Evolutionary conservation across 2,113 vertebrate genomes (phyloP).

Genomic region (Corydoras sp.): DNA sequence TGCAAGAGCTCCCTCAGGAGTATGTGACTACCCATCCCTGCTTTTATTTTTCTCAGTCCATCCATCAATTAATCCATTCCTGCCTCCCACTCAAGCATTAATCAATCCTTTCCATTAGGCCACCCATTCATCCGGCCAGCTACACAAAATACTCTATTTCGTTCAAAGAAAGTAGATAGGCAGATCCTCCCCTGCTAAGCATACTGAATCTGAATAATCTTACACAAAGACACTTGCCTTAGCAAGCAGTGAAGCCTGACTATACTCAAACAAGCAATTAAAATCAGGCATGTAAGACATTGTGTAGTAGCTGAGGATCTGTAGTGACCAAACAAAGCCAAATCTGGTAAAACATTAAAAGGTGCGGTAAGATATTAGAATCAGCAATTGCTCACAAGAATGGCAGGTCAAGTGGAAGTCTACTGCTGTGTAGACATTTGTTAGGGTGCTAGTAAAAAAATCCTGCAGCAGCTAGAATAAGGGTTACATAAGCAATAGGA

Average conservation of each 20-base stretch:
- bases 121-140: conserved; percentile 29
- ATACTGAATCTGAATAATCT: conserved; percentile 17
- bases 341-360: conserved; percentile 14
- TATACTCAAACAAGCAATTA: conserved; percentile 38
- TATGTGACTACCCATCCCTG: conserved; percentile 18
- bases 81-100: conserved; percentile 21
- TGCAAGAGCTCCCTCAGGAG: conserved; percentile 10
- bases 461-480: conserved; percentile 10
- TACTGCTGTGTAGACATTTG: conserved; percentile 18
- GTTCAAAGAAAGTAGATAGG: conserved; percentile 37
- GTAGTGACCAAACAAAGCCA: conserved; percentile 23
- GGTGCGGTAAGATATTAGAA: conserved; percentile 23
- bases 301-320: conserved; percentile 21
- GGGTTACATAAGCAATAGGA: conserved; percentile 6
- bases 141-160: conserved; percentile 31
- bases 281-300: conserved; percentile 26
- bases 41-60: conserved; percentile 19
- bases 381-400: neutral
- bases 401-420: conserved; percentile 14
- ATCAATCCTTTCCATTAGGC: conserved; percentile 37
- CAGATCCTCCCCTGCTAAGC: conserved; percentile 38
- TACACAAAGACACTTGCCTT: conserved; percentile 26
- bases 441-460: conserved; percentile 21
- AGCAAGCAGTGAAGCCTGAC: conserved; percentile 20
- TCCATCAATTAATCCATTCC: conserved; percentile 10